phyloP scores from a whole-genome alignment of 2,888 invertebrate genomes.

The Orthonychiurus folsomi region DNA sequence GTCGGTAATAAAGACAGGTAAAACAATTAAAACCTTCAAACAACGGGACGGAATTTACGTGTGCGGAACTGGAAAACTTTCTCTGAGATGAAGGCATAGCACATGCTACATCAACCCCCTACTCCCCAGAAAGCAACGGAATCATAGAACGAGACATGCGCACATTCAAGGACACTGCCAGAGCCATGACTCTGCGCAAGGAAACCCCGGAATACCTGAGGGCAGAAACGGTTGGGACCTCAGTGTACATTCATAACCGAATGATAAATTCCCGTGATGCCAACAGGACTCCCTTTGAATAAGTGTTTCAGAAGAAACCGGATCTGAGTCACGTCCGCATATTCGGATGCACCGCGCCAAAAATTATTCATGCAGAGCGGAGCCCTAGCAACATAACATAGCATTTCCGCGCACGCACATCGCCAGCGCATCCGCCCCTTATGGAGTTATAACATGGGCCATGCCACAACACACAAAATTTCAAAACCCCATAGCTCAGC shows the following conservation, averaged over 20 bases:
- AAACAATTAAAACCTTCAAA: conserved; percentile 16
- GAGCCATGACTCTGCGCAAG: conserved; percentile 40
- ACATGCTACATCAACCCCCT: conserved; percentile 32
- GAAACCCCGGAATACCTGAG: conserved; percentile 40
- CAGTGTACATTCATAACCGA: conserved; percentile 42
- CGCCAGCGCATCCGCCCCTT: too few species aligned
- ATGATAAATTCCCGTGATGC: conserved; percentile 26
- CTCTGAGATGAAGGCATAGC: not conserved
- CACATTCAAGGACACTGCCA: conserved; percentile 41
- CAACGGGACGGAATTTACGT: conserved; percentile 18
- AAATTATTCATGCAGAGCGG: too few species aligned
- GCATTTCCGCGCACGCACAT: too few species aligned
- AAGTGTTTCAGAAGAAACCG: conserved; percentile 9
- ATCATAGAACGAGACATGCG: conserved; percentile 41
- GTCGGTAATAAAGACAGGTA: conserved; percentile 12
- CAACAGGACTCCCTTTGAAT: not conserved
- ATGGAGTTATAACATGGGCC: too few species aligned
- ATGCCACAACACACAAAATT: too few species aligned
- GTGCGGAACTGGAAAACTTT: not conserved
- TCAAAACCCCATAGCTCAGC: too few species aligned
- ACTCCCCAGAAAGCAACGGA: conserved; percentile 43
- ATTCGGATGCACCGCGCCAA: conserved; percentile 8
- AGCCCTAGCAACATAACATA: too few species aligned
- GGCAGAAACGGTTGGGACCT: conserved; percentile 42
- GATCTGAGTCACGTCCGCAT: not conserved